Conservation (phyloP, 2,888 invertebrate species). For the Macrophya alboannulata region DNA sequence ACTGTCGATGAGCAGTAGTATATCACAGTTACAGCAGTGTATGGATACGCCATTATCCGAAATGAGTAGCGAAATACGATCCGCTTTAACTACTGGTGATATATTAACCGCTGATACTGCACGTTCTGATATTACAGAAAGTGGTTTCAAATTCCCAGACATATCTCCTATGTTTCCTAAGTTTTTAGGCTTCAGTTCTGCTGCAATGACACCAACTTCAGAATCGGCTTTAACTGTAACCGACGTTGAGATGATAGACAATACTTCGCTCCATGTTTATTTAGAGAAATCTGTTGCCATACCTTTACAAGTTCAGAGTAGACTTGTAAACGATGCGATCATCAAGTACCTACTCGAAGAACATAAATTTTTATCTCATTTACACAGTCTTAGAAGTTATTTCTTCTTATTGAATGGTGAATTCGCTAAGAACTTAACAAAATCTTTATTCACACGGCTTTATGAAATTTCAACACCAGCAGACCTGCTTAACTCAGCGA, state of each 20-base stretch:
- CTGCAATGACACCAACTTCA: slow-evolving; percentile 62
- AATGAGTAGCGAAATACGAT: slow-evolving; percentile 63
- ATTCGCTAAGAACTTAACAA: slow-evolving; percentile 88
- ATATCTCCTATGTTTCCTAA: slow-evolving; percentile 61
- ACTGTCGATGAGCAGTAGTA: slow-evolving; percentile 69
- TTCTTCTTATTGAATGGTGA: slow-evolving; percentile 92
- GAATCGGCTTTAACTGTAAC: slow-evolving; percentile 69
- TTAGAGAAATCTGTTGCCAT: slow-evolving; percentile 86
- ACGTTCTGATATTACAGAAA: slow-evolving; percentile 41
- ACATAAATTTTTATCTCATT: slow-evolving; percentile 86
- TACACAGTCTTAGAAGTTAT: slow-evolving; percentile 88
- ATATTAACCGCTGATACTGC: slow-evolving; percentile 46
- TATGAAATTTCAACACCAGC: slow-evolving; percentile 85
- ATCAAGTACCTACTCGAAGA: slow-evolving; percentile 86
- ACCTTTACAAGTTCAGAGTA: slow-evolving; percentile 86
- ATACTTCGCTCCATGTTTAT: slow-evolving; percentile 81
- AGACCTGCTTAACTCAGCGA: slow-evolving; percentile 87
- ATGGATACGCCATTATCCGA: slow-evolving; percentile 70
- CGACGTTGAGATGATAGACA: slow-evolving; percentile 77
- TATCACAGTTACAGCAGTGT: slow-evolving; percentile 67
- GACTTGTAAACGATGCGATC: slow-evolving; percentile 88
- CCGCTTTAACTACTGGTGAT: slow-evolving; percentile 52
- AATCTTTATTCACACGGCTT: slow-evolving; percentile 86
- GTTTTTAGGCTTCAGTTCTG: slow-evolving; percentile 63
- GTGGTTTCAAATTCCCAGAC: slow-evolving; percentile 56